A percentile compares a stretch with the other conserved stretches of the same genome.
These are phyloP conservation scores for Drosophila ogumai DNA, from an alignment of 1,140 invertebrate genomes.

Conservation along the genomic window DNA sequence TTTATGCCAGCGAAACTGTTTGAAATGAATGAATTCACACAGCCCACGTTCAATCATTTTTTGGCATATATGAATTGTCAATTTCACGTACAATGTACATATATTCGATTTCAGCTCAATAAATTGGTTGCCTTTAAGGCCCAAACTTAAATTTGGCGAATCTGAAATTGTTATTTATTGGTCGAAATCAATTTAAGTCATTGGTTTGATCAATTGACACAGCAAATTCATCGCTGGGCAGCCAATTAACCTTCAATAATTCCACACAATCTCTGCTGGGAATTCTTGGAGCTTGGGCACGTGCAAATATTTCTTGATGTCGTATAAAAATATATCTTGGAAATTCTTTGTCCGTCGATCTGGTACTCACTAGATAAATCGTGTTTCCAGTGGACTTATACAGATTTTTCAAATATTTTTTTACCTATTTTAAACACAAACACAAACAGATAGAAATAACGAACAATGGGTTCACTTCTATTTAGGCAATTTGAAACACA, in stretches of 20 bases:
- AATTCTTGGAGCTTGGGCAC: constrained; percentile 22
- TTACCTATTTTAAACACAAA: background rate
- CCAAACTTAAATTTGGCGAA: constrained; percentile 32
- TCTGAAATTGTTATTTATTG: constrained; percentile 39
- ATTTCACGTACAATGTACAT: constrained; percentile 32
- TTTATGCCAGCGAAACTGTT: constrained; percentile 41
- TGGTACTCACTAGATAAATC: constrained; percentile 6
- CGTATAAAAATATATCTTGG: constrained; percentile 9
- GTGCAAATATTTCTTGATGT: constrained; percentile 28
- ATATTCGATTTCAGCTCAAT: constrained; percentile 21
- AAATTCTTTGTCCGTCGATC: constrained; percentile 6
- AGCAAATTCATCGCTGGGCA: constrained; percentile 38
- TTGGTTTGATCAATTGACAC: constrained; percentile 37
- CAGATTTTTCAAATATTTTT: background rate
- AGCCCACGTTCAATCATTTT: constrained; percentile 41
- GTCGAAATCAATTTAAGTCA: constrained; percentile 33
- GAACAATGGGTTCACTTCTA: background rate
- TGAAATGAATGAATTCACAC: constrained; percentile 47
- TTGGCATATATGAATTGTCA: constrained; percentile 33
- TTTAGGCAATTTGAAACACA: background rate
- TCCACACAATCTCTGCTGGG: constrained; percentile 18
- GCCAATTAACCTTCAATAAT: constrained; percentile 64
- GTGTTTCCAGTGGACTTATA: background rate
- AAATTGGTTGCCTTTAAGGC: constrained; percentile 32
- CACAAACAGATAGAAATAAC: background rate